Base-by-base conservation (phyloP, 2,888 invertebrate genomes). In the Cosmorhoe ocellata region DNA sequence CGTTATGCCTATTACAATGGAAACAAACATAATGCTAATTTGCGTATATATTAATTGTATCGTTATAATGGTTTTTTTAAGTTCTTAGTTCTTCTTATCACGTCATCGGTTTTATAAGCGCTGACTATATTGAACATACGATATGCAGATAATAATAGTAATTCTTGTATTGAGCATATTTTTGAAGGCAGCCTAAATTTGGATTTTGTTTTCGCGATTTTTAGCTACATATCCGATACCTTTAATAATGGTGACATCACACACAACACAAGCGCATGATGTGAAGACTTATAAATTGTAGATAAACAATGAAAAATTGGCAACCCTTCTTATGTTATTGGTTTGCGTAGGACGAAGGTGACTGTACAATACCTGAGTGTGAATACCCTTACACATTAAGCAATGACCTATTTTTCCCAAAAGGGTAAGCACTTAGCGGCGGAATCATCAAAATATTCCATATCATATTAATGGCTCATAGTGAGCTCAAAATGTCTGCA, bases 1-100 rank as follows among this genome's bases (percentile, higher is more conserved):
- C 26, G 32, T 31, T 28, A 32, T 11, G 18, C 26, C 46, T 43
- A 47, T 45, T 54, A 53, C 41, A 56, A 51, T 57, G 46, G 43
- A 54, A 40, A 52, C 54, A 44, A 60, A 58, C 45, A 48, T 54
- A 59, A 53, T 46, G 44, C 11, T 24, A 10, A 24, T 18, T 32
- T 13, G 13, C 32, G 18, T 34, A 14, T 14, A 14, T 14, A 34
- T 22, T n/a, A 18, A 18, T 34, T 34, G 34, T 18, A 34, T 2
- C 3, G 22, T 24, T 30, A 30, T 47, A 33, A 34, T 51, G 34
- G 37, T 40, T 44, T 51, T 51, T 54, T 24, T 24, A 7, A 24
- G 24, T 24, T 24, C 24, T 24, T 7, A 7, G 1, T 7, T 24
- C 34, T 13, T 28, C 39, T 24, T 24, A 14, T 39, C 4, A 18